A percentile compares a stretch with the other conserved stretches of the same genome.
phyloP scores from a whole-genome alignment of 2,888 invertebrate species.

The Apamea crenata region DNA sequence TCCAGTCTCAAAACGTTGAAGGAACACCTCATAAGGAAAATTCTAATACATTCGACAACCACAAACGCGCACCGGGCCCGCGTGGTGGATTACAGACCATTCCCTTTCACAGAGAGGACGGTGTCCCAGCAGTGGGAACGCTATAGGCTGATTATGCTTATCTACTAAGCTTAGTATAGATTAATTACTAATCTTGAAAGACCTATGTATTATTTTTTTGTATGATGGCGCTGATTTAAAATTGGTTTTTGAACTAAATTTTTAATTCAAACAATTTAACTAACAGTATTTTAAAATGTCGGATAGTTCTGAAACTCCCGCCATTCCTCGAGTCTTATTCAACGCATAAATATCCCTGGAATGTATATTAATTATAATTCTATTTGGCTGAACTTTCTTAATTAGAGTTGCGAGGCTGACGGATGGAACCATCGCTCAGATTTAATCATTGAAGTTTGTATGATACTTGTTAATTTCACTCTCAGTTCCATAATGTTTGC shows the following conservation, averaged over 20 bases:
- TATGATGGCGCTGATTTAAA: constrained; percentile 1
- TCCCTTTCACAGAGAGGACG: no score
- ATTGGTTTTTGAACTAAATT: not conserved
- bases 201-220: not conserved
- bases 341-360: constrained; percentile 42
- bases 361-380: constrained; percentile 59
- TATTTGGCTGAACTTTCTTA: constrained; percentile 62
- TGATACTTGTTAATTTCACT: constrained; percentile 39
- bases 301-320: constrained; percentile 15
- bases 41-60: no score
- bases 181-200: not conserved
- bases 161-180: no score
- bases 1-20: no score
- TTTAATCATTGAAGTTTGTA: constrained; percentile 60
- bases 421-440: constrained; percentile 56
- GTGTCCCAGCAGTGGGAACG: no score
- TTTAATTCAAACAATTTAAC: constrained; percentile 1
- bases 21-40: no score
- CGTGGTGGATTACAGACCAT: no score
- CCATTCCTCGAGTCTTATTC: constrained; percentile 36
- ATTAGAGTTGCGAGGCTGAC: constrained; percentile 52
- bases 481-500: not conserved
- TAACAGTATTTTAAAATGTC: constrained; percentile 19
- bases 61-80: no score
- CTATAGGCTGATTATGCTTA: no score